phyloP scores from a whole-genome alignment of 2,888 invertebrate genomes.

The Hyalella azteca region DNA sequence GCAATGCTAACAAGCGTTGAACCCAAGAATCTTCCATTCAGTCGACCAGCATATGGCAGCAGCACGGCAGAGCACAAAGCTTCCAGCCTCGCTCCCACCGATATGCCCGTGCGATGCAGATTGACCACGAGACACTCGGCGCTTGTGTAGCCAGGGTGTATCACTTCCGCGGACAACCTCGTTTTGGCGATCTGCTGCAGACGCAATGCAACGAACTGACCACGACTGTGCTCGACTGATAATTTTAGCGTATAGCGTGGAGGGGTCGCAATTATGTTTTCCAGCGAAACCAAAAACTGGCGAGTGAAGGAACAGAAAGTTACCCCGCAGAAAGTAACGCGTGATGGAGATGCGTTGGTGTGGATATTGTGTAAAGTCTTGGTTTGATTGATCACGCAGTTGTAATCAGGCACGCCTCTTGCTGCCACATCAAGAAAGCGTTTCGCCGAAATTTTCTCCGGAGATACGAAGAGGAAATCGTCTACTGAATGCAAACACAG shows the following conservation, averaged over 20 bases:
- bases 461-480: slow-evolving; percentile 32
- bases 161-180: background rate
- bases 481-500: slow-evolving; percentile 30
- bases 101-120: background rate
- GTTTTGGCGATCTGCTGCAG: background rate
- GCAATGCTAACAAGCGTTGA: background rate
- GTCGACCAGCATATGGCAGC: background rate
- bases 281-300: background rate
- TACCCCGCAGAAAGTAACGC: slow-evolving; percentile 30
- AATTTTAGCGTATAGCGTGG: slow-evolving; percentile 31
- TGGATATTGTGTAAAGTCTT: slow-evolving; percentile 5
- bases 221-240: background rate
- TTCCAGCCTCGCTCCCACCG: slow-evolving; percentile 7
- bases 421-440: background rate
- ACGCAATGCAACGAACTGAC: background rate
- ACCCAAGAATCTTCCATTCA: background rate
- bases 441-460: background rate
- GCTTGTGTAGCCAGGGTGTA: background rate
- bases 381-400: background rate
- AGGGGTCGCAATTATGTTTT: background rate
- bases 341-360: background rate
- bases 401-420: slow-evolving; percentile 12
- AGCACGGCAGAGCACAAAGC: background rate
- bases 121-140: background rate
- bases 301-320: background rate